Conservation (phyloP, 92 coral and sea anemone species). For the Meandrina meandrites region DNA sequence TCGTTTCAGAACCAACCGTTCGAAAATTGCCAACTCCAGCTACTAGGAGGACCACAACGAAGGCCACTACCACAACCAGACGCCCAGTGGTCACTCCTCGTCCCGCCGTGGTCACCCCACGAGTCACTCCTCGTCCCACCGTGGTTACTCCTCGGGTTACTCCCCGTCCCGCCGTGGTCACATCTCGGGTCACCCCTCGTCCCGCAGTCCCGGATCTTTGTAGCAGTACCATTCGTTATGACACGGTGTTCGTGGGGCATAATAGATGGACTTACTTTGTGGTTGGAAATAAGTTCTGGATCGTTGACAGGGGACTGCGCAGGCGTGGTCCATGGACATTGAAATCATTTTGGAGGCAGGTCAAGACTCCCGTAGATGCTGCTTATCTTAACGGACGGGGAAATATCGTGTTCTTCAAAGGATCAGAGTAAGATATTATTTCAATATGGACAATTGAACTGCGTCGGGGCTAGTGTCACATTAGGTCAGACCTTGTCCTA, state of each 20-base stretch:
- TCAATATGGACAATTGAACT: not conserved
- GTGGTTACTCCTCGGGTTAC: conserved; percentile 13
- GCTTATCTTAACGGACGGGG: conserved; percentile 66
- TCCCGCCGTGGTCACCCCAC: not conserved
- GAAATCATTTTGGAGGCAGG: conserved; percentile 48
- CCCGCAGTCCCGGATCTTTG: conserved; percentile 7
- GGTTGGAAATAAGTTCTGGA: conserved; percentile 61
- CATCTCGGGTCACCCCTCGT: not conserved
- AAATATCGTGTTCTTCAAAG: conserved; percentile 72
- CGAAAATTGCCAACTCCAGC: not conserved
- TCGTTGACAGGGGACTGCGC: conserved; percentile 38
- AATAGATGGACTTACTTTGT: conserved; percentile 62
- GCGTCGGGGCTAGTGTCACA: no score
- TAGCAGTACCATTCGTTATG: conserved; percentile 44
- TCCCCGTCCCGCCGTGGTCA: not conserved
- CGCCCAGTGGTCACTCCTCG: conserved; percentile 21
- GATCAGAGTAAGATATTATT: conserved; percentile 45
- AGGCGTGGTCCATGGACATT: conserved; percentile 65
- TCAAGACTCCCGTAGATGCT: conserved; percentile 73
- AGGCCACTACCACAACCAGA: conserved; percentile 4
- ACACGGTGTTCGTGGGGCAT: conserved; percentile 65
- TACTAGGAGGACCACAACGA: conserved; percentile 1
- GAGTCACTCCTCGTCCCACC: conserved; percentile 4
- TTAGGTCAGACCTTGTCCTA: no score
- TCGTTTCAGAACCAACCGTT: conserved; percentile 31